Evolutionary conservation across 2,888 invertebrate genomes (phyloP).

Genomic region (Meliscaeva auricollis): DNA sequence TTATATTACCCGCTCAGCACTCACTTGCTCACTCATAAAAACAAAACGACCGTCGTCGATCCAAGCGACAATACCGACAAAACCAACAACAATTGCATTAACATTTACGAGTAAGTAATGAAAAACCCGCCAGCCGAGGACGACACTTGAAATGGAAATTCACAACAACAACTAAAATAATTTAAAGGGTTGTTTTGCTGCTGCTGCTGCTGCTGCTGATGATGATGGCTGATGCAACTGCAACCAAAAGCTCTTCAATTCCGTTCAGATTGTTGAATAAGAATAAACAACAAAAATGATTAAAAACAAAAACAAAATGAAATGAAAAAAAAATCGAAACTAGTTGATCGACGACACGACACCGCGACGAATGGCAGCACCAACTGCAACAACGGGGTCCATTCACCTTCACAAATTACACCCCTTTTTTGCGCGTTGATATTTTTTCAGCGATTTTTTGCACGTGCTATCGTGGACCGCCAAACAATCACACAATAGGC

Average conservation of each 20-base stretch:
- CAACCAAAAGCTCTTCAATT: conserved; percentile 68
- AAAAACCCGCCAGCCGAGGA: conserved; percentile 54
- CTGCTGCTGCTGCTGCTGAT: not conserved
- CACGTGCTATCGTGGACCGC: conserved; percentile 55
- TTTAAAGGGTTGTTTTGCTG: conserved; percentile 43
- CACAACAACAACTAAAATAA: conserved; percentile 3
- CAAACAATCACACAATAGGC: conserved; percentile 62
- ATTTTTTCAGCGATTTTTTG: conserved; percentile 22
- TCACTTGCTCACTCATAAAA: conserved; percentile 67
- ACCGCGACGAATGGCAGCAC: conserved; percentile 37
- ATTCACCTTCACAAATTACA: conserved; percentile 69
- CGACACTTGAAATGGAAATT: conserved; percentile 51
- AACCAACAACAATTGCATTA: conserved; percentile 68
- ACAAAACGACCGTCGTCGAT: conserved; percentile 48
- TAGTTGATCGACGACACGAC: conserved; percentile 66
- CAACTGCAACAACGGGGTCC: conserved; percentile 57
- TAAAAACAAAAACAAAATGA: conserved; percentile 8
- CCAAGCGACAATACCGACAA: conserved; percentile 58
- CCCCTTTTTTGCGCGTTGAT: conserved; percentile 49
- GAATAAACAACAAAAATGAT: conserved; percentile 34
- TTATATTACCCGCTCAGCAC: conserved; percentile 12
- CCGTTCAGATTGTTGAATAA: conserved; percentile 61
- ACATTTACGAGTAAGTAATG: conserved; percentile 69
- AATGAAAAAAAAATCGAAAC: conserved; percentile 44
- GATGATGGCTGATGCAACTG: conserved; percentile 19